A percentile compares a stretch with the other conserved stretches of the same genome.
These are phyloP conservation scores for Euleptes europaea DNA, from an alignment of 2,113 vertebrate species.

Conservation along the genomic window DNA sequence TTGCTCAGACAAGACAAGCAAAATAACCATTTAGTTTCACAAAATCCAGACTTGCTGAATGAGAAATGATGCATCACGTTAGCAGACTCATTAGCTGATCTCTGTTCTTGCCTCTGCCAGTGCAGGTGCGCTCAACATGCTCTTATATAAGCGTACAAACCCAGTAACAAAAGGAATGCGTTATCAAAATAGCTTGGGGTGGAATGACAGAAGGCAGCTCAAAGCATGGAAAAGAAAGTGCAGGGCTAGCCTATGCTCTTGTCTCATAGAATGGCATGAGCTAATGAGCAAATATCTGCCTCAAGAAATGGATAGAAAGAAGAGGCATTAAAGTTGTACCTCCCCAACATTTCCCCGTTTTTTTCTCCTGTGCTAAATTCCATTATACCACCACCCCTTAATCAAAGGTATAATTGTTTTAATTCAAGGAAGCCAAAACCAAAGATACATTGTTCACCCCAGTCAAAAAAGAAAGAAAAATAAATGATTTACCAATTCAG, in stretches of 20 bases:
- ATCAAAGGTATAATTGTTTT: neutral
- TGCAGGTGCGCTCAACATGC: neutral
- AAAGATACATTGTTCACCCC: neutral
- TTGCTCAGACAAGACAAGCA: neutral
- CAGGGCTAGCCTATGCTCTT: neutral
- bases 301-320: neutral
- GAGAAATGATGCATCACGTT: neutral
- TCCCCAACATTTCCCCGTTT: neutral
- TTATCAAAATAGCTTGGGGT: slow-evolving; percentile 4
- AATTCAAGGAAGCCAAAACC: neutral
- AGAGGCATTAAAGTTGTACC: neutral
- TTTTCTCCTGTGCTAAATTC: neutral
- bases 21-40: neutral
- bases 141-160: neutral
- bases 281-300: neutral
- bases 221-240: neutral
- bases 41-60: slow-evolving; percentile 17
- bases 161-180: neutral
- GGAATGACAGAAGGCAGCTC: neutral
- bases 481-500: neutral
- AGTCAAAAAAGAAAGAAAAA: neutral
- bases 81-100: neutral
- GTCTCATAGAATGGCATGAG: neutral
- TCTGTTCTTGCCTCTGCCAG: neutral
- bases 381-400: neutral